phyloP scores from a whole-genome alignment of 1,140 invertebrate genomes.

The Sipha flava region DNA sequence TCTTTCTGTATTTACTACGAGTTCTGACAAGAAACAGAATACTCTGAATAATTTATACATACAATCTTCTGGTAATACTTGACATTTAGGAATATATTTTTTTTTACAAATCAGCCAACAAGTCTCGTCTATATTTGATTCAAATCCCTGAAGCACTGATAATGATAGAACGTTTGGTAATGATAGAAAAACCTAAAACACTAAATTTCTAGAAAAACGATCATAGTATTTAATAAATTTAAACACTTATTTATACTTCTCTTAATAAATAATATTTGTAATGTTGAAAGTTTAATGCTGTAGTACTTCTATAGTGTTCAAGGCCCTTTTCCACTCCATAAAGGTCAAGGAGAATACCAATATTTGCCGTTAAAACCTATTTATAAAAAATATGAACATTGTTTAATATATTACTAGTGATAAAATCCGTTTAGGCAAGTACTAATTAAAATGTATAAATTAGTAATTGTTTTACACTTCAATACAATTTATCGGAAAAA shows the following conservation, averaged over 20 bases:
- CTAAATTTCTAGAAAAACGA: not conserved
- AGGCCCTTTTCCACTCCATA: slow-evolving; percentile 67
- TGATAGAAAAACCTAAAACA: slow-evolving; percentile 51
- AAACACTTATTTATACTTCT: slow-evolving; percentile 45
- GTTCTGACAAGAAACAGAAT: slow-evolving; percentile 65
- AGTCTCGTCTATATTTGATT: slow-evolving; percentile 56
- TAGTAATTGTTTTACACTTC: no score
- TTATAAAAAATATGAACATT: not conserved
- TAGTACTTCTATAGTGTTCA: slow-evolving; percentile 61
- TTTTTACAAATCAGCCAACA: slow-evolving; percentile 70
- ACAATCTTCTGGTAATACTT: slow-evolving; percentile 54
- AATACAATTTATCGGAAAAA: no score
- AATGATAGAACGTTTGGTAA: slow-evolving; percentile 51
- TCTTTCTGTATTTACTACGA: slow-evolving; percentile 47
- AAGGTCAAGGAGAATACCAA: slow-evolving; percentile 59
- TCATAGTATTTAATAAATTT: not conserved
- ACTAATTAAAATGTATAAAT: no score
- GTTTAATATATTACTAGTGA: no score
- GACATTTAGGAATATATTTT: slow-evolving; percentile 50
- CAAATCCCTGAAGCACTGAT: slow-evolving; percentile 49
- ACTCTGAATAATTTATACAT: slow-evolving; percentile 67
- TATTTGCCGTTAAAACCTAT: slow-evolving; percentile 63
- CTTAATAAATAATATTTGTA: slow-evolving; percentile 64
- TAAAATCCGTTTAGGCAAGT: no score
- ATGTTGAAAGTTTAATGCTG: slow-evolving; percentile 60